A percentile compares a stretch with the other conserved stretches of the same genome.
Conservation (phyloP, 2,113 vertebrate genomes). For the Chascanopsetta lugubris region DNA sequence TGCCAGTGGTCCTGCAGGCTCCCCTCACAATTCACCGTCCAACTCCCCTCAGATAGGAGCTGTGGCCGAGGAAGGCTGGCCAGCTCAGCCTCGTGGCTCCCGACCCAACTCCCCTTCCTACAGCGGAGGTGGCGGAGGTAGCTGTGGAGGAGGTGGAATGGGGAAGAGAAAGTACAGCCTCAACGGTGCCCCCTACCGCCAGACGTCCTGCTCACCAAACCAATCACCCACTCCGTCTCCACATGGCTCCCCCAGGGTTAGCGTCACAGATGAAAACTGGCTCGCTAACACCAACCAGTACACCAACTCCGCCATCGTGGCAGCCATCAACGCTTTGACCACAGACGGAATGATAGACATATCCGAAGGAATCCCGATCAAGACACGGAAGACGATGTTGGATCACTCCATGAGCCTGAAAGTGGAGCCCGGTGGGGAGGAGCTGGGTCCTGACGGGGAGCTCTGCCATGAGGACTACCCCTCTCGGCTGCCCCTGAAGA, state of each 20-base stretch:
- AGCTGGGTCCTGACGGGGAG: constrained; percentile 81
- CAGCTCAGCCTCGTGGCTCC: constrained; percentile 83
- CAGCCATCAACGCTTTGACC: constrained; percentile 95
- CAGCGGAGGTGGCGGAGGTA: constrained; percentile 82
- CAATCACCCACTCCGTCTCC: constrained; percentile 89
- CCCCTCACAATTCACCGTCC: constrained; percentile 90
- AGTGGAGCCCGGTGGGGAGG: constrained; percentile 87
- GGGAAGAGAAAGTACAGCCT: constrained; percentile 92
- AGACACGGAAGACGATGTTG: constrained; percentile 88
- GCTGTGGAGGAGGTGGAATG: constrained; percentile 81
- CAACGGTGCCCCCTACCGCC: constrained; percentile 83
- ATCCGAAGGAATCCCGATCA: constrained; percentile 90
- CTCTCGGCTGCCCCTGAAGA: constrained; percentile 89
- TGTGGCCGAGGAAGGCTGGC: constrained; percentile 90
- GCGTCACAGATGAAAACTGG: constrained; percentile 90
- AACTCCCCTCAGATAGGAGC: constrained; percentile 88
- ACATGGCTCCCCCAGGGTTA: constrained; percentile 87
- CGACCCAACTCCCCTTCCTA: constrained; percentile 89
- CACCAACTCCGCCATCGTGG: constrained; percentile 95
- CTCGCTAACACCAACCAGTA: constrained; percentile 92
- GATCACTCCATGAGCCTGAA: constrained; percentile 92
- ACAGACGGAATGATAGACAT: constrained; percentile 91
- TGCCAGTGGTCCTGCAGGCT: constrained; percentile 79
- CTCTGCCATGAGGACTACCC: constrained; percentile 89
- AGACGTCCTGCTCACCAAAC: constrained; percentile 87